Evolutionary conservation across 92 coral and sea anemone species (phyloP), one percentile per base, ranked within the genome.

Genomic region (Palythoa heliodiscus): DNA sequence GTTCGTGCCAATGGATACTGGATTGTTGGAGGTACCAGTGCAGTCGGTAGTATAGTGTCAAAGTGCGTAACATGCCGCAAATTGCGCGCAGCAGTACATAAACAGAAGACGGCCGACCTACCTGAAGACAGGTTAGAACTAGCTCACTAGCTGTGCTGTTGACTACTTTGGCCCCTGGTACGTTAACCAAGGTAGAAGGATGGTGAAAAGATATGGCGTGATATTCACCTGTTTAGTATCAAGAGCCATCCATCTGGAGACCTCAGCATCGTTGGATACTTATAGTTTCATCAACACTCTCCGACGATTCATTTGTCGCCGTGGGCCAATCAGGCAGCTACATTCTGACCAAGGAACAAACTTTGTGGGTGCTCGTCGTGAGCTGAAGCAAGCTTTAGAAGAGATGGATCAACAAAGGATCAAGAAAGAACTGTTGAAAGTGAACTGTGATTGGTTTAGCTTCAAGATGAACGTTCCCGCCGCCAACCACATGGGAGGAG

Each of bases 1-100:
- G n/a, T 80, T 61, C 72, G 89, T 20, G 24, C 89, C 22, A 77
- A 80, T 25, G 78, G 87, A 13, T 87, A 87, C 68, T 87, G 87
- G 89, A 87, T 87, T 47, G 67, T 79, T 58, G 79, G 87, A 57
- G 70, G 89, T 13, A 52, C 76, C 39, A 77, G 70, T 14, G 89
- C 87, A 15, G 85, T 87, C 29, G 72, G 86, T 57, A 37, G 74
- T 57, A 39, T 64, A 47, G 74, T 87, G 55, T 64, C 63, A 47
- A 63, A 68, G 50, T 87, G 89, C 29, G 73, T 87, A 40, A 60
- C 53, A 15, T 80, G 87, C 57, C 73, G 61, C 13, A 87, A 70
- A 55, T 53, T 52, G 69, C 60, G 89, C 20, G 89, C 86, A 17
- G 53, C 75, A 52, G 86, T 75, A 15, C 67, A 57, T 7, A 73